Percentiles rank a stretch among this genome's conserved stretches.
These are phyloP conservation scores for Drosophila seclusa DNA, from an alignment of 2,888 invertebrate species.

Conservation along the genomic window DNA sequence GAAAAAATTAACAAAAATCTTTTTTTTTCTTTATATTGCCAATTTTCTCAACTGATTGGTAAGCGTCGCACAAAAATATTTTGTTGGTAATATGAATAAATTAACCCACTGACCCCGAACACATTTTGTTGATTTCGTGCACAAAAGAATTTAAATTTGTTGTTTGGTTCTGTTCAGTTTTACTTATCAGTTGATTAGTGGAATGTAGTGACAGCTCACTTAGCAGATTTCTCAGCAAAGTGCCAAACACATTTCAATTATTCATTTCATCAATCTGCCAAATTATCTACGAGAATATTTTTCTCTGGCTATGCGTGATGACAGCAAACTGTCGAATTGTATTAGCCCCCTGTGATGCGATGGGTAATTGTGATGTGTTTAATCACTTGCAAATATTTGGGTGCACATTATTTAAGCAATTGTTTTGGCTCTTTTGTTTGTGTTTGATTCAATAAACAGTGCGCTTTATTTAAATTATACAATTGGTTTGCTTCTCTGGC, in stretches of 20 bases:
- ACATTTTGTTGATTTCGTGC: not conserved
- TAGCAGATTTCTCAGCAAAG: conserved; percentile 3
- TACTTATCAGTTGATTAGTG: not conserved
- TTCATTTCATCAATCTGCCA: conserved; percentile 15
- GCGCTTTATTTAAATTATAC: conserved; percentile 44
- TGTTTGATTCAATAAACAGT: conserved; percentile 37
- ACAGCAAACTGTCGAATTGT: conserved; percentile 24
- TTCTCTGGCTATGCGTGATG: conserved; percentile 7
- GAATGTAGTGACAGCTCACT: conserved; percentile 24
- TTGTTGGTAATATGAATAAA: not conserved
- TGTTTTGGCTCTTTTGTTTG: conserved; percentile 25
- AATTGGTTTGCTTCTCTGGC: conserved; percentile 19
- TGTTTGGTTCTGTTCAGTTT: not conserved
- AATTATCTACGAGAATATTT: conserved; percentile 15
- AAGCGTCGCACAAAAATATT: not conserved
- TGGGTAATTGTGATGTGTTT: conserved; percentile 31
- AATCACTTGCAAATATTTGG: conserved; percentile 47
- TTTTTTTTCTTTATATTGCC: not conserved
- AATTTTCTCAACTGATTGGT: not conserved
- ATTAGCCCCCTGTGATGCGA: conserved; percentile 15
- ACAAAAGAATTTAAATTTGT: not conserved
- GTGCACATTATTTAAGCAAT: conserved; percentile 39
- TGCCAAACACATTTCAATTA: conserved; percentile 21
- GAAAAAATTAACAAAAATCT: not conserved
- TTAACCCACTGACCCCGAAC: conserved; percentile 4